Evolutionary conservation across 1,140 invertebrate genomes (phyloP), one percentile per base, ranked within the genome.

Genomic region (Penaeus japonicus): DNA sequence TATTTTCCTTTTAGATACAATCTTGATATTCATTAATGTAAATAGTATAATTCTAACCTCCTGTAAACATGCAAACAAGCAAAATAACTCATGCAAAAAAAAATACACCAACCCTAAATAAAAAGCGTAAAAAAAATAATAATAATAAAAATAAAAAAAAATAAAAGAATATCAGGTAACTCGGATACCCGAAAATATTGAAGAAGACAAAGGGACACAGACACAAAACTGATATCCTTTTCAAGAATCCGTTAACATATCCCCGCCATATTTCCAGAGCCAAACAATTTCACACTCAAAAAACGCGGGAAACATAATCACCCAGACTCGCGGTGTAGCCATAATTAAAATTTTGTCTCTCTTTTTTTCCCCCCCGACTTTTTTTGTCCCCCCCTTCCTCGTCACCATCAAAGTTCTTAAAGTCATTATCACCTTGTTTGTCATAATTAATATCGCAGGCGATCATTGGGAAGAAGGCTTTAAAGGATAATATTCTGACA

Each of bases 371-470:
- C n/a, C n/a, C n/a, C n/a, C 80, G 62, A 70, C 32, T 88, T 88
- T 88, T 82, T 88, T 82, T 88, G 82, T 82, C 55, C 12, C 35
- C n/a, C 75, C 75, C 82, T 65, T 59, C 70, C 86, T 83, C 79
- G 79, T 88, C 80, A 88, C 79, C 79, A 88, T 35, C 80, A 88
- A 88, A 88, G 86, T 88, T 82, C 80, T 82, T 82, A 88, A 83
- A 73, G 79, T 73, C 86, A 88, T 88, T 88, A 88, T 88, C 86
- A 83, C 86, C 86, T 88, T 88, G 86, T 88, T 88, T 88, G 86
- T 75, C 86, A 62, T 88, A 88, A 88, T 88, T 88, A 88, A 88
- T 88, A 80, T 83, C 86, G 79, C 84, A 54, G 57, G 79, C 86
- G 80, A 82, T 88, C 79, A 88, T 88, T 88, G 86, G 86, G 62